Percentiles rank a stretch among this genome's conserved stretches.
phyloP scores from a whole-genome alignment of 2,888 invertebrate genomes.

The Calliscelio sp. region DNA sequence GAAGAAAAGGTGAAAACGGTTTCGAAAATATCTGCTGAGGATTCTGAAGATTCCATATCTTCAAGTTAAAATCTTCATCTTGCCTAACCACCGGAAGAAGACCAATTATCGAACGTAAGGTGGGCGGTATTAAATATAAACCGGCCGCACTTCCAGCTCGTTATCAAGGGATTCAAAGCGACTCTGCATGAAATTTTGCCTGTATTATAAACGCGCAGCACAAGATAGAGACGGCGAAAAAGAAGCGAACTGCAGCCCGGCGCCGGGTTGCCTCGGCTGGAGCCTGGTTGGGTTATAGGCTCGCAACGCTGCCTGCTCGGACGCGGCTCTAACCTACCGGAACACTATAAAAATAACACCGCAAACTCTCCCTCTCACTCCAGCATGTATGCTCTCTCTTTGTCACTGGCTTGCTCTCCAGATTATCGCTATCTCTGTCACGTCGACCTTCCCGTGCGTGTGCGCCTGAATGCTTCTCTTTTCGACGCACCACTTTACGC shows the following conservation, averaged over 20 bases:
- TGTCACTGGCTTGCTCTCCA: background rate
- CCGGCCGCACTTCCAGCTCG: conserved; percentile 74
- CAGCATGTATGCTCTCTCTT: conserved; percentile 18
- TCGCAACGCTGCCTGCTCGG: conserved; percentile 79
- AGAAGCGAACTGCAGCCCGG: conserved; percentile 70
- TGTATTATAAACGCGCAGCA: conserved; percentile 83
- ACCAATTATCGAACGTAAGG: conserved; percentile 75
- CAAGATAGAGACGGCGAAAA: conserved; percentile 58
- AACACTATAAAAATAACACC: conserved; percentile 85
- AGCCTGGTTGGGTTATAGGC: conserved; percentile 82
- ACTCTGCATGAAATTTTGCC: conserved; percentile 85
- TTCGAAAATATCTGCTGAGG: too few species aligned
- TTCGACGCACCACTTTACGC: conserved; percentile 63
- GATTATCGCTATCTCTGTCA: conserved; percentile 28
- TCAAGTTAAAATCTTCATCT: background rate
- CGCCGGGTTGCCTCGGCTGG: conserved; percentile 78
- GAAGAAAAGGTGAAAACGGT: too few species aligned
- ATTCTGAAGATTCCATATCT: too few species aligned
- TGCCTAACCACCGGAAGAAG: conserved; percentile 76
- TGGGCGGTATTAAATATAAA: conserved; percentile 79
- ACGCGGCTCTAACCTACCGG: conserved; percentile 84
- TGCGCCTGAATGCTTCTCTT: conserved; percentile 61
- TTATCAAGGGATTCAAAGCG: conserved; percentile 84
- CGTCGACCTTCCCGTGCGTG: conserved; percentile 56
- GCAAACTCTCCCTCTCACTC: conserved; percentile 74